phyloP scores from a whole-genome alignment of 2,113 vertebrate species.

The Nothoprocta pentlandii region DNA sequence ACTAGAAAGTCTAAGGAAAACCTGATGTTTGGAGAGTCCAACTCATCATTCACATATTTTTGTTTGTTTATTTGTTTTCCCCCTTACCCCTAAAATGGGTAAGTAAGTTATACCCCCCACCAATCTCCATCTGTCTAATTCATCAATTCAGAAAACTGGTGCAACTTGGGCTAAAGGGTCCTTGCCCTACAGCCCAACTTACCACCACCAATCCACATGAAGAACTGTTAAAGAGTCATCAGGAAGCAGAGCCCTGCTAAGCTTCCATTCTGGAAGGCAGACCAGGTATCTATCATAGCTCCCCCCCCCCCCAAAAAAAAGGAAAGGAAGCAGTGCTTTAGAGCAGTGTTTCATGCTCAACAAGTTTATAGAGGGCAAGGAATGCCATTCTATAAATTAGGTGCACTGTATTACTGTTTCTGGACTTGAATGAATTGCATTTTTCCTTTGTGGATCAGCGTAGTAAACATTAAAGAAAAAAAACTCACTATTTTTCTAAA shows the following conservation, averaged over 20 bases:
- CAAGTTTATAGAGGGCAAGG: slow-evolving; percentile 37
- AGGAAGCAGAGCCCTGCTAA: not conserved
- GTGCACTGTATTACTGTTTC: slow-evolving; percentile 69
- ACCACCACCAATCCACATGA: not conserved
- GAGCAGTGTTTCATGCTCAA: slow-evolving; percentile 70
- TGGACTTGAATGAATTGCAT: slow-evolving; percentile 71
- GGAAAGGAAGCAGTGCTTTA: slow-evolving; percentile 44
- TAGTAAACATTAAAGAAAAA: slow-evolving; percentile 57
- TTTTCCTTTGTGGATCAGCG: slow-evolving; percentile 63
- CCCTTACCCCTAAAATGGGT: not conserved
- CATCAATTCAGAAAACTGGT: not conserved
- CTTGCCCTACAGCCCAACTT: not conserved
- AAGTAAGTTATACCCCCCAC: not conserved
- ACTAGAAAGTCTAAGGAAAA: slow-evolving; percentile 4
- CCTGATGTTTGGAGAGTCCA: not conserved
- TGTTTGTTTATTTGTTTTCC: not conserved
- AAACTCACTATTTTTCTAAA: slow-evolving; percentile 65
- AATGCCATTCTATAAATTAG: slow-evolving; percentile 67
- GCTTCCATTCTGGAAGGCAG: not conserved
- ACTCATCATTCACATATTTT: not conserved
- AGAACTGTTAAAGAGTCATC: not conserved
- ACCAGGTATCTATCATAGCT: not conserved
- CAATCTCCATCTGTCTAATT: not conserved
- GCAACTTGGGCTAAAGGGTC: not conserved
- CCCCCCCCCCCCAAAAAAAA: not conserved